Base-by-base conservation (phyloP, 2,888 invertebrate genomes). In the Eudemis profundana region DNA sequence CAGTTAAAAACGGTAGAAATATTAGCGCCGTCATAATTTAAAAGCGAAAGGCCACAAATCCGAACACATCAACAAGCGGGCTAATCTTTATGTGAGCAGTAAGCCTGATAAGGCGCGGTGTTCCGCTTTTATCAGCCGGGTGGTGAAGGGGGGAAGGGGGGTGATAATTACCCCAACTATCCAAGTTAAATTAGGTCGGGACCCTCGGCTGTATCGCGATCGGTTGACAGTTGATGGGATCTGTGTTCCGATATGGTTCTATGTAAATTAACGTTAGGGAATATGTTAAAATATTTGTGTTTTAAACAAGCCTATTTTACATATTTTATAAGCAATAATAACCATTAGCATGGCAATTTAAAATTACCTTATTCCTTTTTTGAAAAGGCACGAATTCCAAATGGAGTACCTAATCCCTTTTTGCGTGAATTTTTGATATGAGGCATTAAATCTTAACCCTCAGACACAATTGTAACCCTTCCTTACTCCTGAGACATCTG, bases 101-200 rank as follows among this genome's bases (percentile, higher is more conserved):
- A 17, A 61, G 8, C 60, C 27, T 71, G 79, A 79, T 78, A 78
- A 79, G 72, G 44, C 38, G 14, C 47, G 78, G 78, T 73, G 79
- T 75, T 73, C 73, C 71, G 69, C 68, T 70, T 72, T 78, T 79
- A 78, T 77, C 78, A 78, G 72, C 61, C 38, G 65, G 65, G 69
- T 53, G 51, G 44, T 56, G 63, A 56, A 38, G 54, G 69, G 66
- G 68, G 53, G 68, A 33, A 33, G 60, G 46, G 61, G 68, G 61
- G 64, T 69, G 76, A 76, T 80, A 80, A 82, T 82, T 80, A 81
- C 79, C 71, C 57, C 75, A 77, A 79, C 81, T 79, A 78, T 76
- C 78, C 75, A 80, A 79, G 70, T 80, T 81, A 79, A 81, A 81
- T 81, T 81, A 80, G 81, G 76, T 76, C 75, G 73, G 74, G 69